Conservation (phyloP, 2,797 vertebrate genomes). For the Buceros bicornis region DNA sequence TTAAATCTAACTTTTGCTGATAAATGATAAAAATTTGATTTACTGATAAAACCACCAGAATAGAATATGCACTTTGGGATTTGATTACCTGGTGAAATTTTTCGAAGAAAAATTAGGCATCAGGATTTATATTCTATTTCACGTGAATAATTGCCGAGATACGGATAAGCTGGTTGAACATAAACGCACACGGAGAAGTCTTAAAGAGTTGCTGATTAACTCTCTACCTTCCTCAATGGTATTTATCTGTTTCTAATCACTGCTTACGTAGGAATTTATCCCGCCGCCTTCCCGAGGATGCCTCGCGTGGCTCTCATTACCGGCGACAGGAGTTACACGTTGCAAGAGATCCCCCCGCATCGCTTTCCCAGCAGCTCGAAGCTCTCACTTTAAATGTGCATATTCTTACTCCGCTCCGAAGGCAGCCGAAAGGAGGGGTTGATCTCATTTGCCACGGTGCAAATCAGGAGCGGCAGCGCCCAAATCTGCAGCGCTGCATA, state of each 20-base stretch:
- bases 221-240: slow-evolving; percentile 2
- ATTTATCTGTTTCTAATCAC: not conserved
- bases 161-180: slow-evolving; percentile 8
- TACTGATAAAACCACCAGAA: slow-evolving; percentile 76
- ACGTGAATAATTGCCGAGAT: slow-evolving; percentile 63
- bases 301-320: not conserved
- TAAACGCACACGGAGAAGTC: not conserved
- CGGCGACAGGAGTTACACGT: fast-evolving
- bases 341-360: not conserved
- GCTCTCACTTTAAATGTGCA: not conserved
- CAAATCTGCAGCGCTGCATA: not conserved
- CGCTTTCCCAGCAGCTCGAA: not conserved
- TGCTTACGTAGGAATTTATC: not conserved
- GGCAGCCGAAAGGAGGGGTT: not conserved
- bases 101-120: slow-evolving; percentile 64
- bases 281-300: not conserved
- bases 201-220: slow-evolving; percentile 21
- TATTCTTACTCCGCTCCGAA: not conserved
- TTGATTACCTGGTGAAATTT: slow-evolving; percentile 74
- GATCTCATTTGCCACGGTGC: not conserved
- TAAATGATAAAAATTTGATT: slow-evolving; percentile 83
- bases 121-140: slow-evolving; percentile 72
- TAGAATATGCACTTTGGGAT: slow-evolving; percentile 60
- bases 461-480: not conserved
- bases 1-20: slow-evolving; percentile 86